Evolutionary conservation across 2,113 vertebrate species (phyloP), one percentile per base, ranked within the genome.

Genomic region (Oreochromis niloticus): DNA sequence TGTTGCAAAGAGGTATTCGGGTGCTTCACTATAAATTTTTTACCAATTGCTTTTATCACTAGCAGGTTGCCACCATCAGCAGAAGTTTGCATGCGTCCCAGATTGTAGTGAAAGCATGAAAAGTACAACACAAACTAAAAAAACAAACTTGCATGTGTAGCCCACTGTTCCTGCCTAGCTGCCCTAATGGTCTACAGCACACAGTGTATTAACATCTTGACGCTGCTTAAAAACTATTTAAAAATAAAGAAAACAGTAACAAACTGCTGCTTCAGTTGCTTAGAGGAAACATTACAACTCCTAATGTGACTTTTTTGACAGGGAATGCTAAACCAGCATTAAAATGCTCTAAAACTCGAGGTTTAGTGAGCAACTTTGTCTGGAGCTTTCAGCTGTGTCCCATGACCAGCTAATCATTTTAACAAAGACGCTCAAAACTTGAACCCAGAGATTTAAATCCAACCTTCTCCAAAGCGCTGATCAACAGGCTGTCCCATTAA

Each of bases 381-480:
- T 19, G 7, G 50, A 19, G 7, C 17, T 19, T 52, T 52, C 19
- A 52, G 6, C 8, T n/a, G 17, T 19, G 8, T 52, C 50, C 19
- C 9, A n/a, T n/a, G 50, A 54, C 9, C 19, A 9, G n/a, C 52
- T 54, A 22, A 71, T 71, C 32, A 36, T 36, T 63, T 63, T 71
- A 14, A 39, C 32, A 71, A 73, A 46, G 68, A 27, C 0, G 9
- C 13, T 48, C 9, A 50, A 43, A 75, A 50, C 1, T 19, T 46
- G 3, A 48, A 48, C 24, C 68, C 41, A 73, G 43, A 27, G 0
- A 19, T 19, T 48, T 75, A 30, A 75, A 75, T 50, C 41, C 24
- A 50, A 50, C 46, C 27, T 13, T 50, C 0, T 32, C 16, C 46
- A 50, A 48, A 48, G 27, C 0, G 9, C 43, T 78, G 39, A 73